These are phyloP conservation scores for Carollia perspicillata DNA, from an alignment of 2,113 vertebrate genomes.

Conservation along the genomic window DNA sequence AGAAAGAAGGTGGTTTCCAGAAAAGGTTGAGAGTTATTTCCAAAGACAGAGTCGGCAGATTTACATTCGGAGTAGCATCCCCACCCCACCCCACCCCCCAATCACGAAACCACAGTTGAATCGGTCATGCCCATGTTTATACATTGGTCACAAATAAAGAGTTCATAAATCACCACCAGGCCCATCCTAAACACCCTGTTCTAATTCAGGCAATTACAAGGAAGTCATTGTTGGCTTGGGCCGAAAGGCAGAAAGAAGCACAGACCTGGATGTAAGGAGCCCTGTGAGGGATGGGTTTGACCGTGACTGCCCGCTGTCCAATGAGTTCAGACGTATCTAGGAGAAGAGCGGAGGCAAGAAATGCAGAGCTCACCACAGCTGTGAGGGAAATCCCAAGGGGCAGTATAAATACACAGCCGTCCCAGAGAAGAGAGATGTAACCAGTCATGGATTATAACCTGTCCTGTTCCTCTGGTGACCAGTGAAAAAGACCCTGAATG, in stretches of 20 bases:
- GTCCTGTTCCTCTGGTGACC: not conserved
- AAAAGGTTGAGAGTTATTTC: conserved; percentile 49
- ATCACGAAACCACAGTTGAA: not conserved
- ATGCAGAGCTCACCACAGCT: not conserved
- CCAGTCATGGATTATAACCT: not conserved
- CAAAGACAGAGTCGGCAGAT: conserved; percentile 30
- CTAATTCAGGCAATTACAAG: not conserved
- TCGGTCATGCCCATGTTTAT: not conserved
- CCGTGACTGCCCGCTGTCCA: not conserved
- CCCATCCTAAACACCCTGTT: not conserved
- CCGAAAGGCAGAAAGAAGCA: not conserved
- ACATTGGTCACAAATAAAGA: not conserved
- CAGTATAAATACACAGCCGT: not conserved
- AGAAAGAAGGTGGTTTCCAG: conserved; percentile 51
- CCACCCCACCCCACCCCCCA: not conserved
- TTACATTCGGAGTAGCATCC: conserved; percentile 31
- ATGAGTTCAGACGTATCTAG: not conserved
- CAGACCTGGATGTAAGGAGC: not conserved
- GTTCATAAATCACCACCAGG: not conserved
- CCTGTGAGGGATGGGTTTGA: not conserved
- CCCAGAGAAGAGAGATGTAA: not conserved
- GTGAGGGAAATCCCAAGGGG: not conserved
- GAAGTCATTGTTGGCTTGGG: not conserved
- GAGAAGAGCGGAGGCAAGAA: not conserved
- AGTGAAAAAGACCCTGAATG: not conserved